These are phyloP conservation scores for Penaeus indicus DNA, from an alignment of 1,140 invertebrate genomes.

Conservation along the genomic window DNA sequence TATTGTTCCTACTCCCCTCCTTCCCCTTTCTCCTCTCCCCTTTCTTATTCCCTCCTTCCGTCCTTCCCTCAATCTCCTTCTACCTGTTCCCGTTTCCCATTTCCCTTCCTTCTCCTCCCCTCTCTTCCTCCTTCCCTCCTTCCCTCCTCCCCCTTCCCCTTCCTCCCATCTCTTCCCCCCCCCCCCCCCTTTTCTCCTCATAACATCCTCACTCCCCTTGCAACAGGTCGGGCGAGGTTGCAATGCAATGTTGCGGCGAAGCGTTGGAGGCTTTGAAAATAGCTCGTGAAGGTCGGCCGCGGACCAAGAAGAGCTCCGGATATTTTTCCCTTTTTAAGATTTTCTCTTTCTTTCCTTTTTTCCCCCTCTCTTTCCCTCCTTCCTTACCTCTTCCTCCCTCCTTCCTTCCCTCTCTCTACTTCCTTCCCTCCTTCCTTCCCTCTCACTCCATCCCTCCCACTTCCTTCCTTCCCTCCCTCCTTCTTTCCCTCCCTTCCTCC, in stretches of 20 bases:
- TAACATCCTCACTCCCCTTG: neutral
- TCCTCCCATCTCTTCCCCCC: neutral
- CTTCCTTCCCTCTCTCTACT: neutral
- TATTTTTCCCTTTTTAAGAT: too few relatives aligned
- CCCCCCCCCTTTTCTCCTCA: neutral
- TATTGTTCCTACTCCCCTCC: neutral
- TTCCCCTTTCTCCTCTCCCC: neutral
- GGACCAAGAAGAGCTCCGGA: too few relatives aligned
- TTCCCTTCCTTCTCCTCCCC: neutral
- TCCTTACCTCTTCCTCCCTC: neutral
- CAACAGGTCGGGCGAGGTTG: too few relatives aligned
- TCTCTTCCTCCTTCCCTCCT: neutral
- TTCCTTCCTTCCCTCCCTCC: neutral
- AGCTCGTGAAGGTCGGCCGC: too few relatives aligned
- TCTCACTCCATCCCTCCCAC: neutral
- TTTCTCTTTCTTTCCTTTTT: too few relatives aligned
- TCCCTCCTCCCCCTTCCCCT: neutral
- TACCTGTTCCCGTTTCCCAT: neutral
- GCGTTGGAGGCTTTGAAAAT: too few relatives aligned
- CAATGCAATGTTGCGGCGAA: too few relatives aligned
- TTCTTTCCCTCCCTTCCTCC: neutral
- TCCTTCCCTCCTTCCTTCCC: neutral
- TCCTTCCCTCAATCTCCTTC: neutral
- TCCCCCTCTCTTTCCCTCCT: neutral
- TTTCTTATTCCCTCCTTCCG: neutral